Percentiles rank a stretch among this genome's conserved stretches.
Conservation (phyloP, 2,888 invertebrate species). For the Helobdella robusta region DNA sequence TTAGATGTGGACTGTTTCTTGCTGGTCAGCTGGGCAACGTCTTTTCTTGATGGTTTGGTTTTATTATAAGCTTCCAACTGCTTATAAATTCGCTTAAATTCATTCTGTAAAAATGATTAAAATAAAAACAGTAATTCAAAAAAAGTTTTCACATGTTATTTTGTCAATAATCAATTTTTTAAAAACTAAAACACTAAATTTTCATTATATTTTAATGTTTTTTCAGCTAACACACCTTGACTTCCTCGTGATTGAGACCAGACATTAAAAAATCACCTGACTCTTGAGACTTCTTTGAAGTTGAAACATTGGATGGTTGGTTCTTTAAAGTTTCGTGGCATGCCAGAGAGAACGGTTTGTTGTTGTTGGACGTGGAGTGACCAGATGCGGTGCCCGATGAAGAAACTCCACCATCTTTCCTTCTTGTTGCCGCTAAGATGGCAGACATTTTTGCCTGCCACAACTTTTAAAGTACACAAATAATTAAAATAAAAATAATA, state of each 20-base stretch:
- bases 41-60: constrained; percentile 14
- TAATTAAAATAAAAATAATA: neutral
- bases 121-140: neutral
- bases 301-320: neutral
- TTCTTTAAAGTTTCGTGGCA: neutral
- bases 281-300: constrained; percentile 10
- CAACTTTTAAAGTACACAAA: constrained; percentile 16
- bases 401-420: neutral
- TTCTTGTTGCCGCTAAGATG: neutral
- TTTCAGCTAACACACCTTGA: constrained; percentile 10
- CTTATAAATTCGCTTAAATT: constrained; percentile 18
- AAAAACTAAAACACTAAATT: neutral
- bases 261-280: constrained; percentile 8
- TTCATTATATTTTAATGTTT: neutral
- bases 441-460: constrained; percentile 14
- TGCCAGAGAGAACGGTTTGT: neutral
- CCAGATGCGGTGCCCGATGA: too few relatives aligned
- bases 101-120: constrained; percentile 2
- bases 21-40: neutral
- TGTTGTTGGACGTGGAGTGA: neutral
- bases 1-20: constrained; percentile 18
- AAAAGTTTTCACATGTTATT: too few relatives aligned
- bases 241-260: constrained; percentile 20
- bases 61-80: constrained; percentile 21
- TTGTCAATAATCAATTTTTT: too few relatives aligned